These are phyloP conservation scores for Agrotis exclamationis DNA, from an alignment of 2,888 invertebrate species.

Conservation along the genomic window DNA sequence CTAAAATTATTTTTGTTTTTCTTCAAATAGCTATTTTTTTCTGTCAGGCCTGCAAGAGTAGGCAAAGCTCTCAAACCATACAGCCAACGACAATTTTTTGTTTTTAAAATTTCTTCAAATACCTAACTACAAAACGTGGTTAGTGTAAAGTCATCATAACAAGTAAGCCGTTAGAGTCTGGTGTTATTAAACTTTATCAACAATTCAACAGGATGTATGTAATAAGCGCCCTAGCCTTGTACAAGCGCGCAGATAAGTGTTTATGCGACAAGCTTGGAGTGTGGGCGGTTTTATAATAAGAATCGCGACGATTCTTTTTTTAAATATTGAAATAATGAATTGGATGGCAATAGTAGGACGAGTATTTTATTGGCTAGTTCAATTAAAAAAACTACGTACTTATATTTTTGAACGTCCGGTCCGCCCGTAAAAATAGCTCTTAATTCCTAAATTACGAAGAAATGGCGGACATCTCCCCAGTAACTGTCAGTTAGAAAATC, in stretches of 20 bases:
- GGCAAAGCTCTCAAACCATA: conserved; percentile 1
- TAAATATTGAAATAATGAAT: neutral
- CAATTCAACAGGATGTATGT: conserved; percentile 62
- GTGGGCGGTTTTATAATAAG: conserved; percentile 18
- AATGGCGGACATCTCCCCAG: neutral
- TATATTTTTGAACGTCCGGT: neutral
- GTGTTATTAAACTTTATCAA: conserved; percentile 58
- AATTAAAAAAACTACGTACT: too few species aligned
- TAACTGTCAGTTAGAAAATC: neutral
- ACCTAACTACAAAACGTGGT: neutral
- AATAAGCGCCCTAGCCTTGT: conserved; percentile 56
- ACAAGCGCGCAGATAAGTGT: conserved; percentile 47
- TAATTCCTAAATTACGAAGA: too few species aligned
- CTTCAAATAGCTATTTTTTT: too few species aligned
- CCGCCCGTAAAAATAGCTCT: too few species aligned
- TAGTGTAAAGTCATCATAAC: neutral
- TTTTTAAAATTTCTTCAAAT: neutral
- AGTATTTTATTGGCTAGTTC: neutral
- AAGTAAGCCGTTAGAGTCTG: conserved; percentile 46
- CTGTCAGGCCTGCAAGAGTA: too few species aligned
- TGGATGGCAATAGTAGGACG: neutral
- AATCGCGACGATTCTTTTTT: neutral
- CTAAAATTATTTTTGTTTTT: neutral
- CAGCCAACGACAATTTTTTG: conserved; percentile 1
- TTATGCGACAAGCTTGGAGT: conserved; percentile 19